Evolutionary conservation across 2,888 invertebrate genomes (phyloP), one percentile per base, ranked within the genome.

Genomic region (Lamellibrachia satsuma): DNA sequence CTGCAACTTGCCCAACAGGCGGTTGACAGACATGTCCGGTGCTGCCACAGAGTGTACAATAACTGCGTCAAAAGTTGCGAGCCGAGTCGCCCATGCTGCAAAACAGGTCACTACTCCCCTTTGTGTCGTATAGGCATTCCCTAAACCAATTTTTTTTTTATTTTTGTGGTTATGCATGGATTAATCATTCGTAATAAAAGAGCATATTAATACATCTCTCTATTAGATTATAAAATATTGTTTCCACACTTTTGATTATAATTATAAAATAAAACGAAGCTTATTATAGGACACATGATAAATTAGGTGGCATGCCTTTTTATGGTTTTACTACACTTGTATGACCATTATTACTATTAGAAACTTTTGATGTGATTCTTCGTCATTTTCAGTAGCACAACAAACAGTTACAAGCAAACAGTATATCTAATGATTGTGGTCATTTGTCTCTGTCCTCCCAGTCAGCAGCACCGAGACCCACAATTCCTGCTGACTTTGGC

Each of bases 401-500:
- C 22, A 22, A 75, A 75, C 75, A 39, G 39, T 39, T 39, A 55
- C 55, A 75, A 75, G 3, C 22, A 75, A 75, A 75, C 75, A 75
- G 75, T 11, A n/a, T 75, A 75, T 75, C 52, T 8, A 91, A 90
- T 3, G 27, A n/a, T 27, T 22, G 9, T 51, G 7, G 52, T 52
- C 7, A 91, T 92, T 39, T 52, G n/a, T 2, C 15, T 92, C 9
- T n/a, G 52, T 55, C 27, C 52, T 90, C 52, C 22, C 92, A 93
- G 93, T 90, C 91, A 2, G 75, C 55, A 11, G 52, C 93, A 8
- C 92, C 92, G 93, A 96, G 97, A 52, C 97, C 97, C 0, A 96
- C 97, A 92, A 97, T 97, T 52, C 96, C 97, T 1, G 96, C 97
- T 90, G 97, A 97, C 39, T 96, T 94, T 93, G 95, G 95, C 22